Evolutionary conservation across 2,797 vertebrate genomes (phyloP).

Genomic region (Danio kyathit): DNA sequence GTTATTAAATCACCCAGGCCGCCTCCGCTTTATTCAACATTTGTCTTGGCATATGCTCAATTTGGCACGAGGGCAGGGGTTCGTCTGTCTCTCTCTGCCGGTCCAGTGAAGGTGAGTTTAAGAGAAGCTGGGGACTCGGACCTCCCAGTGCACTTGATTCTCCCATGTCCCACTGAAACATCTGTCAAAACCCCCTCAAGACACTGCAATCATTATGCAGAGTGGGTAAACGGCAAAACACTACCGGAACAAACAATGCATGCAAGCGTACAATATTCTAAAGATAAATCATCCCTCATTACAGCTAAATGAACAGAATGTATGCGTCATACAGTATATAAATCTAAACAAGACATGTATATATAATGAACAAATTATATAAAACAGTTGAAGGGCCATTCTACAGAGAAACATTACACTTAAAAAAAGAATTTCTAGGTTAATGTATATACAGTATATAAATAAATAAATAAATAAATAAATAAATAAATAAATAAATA

Average conservation of each 20-base stretch:
- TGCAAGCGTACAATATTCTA: conserved; percentile 41
- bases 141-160: conserved; percentile 40
- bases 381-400: too few relatives aligned
- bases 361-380: conserved; percentile 17
- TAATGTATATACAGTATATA: too few relatives aligned
- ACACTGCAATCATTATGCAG: conserved; percentile 72
- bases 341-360: too few relatives aligned
- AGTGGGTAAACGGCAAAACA: conserved; percentile 32
- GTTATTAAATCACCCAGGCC: conserved; percentile 62
- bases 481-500: too few relatives aligned
- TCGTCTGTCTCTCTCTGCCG: conserved; percentile 28
- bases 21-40: conserved; percentile 64
- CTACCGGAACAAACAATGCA: conserved; percentile 43
- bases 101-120: conserved; percentile 57
- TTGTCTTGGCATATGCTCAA: conserved; percentile 68
- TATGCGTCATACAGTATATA: not conserved
- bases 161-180: conserved; percentile 44
- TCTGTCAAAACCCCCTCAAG: conserved; percentile 65
- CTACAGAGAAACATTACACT: too few relatives aligned
- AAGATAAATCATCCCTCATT: conserved; percentile 60
- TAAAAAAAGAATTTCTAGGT: too few relatives aligned
- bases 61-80: conserved; percentile 49
- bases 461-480: too few relatives aligned
- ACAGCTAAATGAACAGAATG: conserved; percentile 18
- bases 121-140: conserved; percentile 50